Percentiles rank a stretch among this genome's conserved stretches.
These are phyloP conservation scores for Chymomyza caudatula DNA, from an alignment of 2,888 invertebrate species.

Conservation along the genomic window DNA sequence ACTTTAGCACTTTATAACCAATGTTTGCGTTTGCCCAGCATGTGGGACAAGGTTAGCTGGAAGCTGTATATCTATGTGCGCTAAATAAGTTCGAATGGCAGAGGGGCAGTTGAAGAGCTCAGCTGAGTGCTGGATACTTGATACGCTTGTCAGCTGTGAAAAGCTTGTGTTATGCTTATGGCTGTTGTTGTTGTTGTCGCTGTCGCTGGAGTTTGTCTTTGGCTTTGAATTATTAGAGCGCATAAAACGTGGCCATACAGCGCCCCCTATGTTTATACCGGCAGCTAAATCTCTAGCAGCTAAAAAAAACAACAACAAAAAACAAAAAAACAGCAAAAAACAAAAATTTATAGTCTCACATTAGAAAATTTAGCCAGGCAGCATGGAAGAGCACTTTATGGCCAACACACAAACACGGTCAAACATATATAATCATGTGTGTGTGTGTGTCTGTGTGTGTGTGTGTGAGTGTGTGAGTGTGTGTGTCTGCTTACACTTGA, in stretches of 20 bases:
- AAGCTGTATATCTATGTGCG: neutral
- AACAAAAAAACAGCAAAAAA: neutral
- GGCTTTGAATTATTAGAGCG: constrained; percentile 39
- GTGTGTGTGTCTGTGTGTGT: neutral
- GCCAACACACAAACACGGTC: neutral
- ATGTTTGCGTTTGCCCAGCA: constrained; percentile 25
- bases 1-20: constrained; percentile 41
- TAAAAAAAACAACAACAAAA: neutral
- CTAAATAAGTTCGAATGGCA: neutral
- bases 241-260: constrained; percentile 33
- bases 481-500: neutral
- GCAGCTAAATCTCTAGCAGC: neutral
- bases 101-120: neutral
- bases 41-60: neutral
- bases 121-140: neutral
- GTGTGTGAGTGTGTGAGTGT: neutral
- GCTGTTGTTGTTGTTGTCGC: neutral
- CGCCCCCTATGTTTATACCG: constrained; percentile 12
- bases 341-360: constrained; percentile 39
- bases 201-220: neutral
- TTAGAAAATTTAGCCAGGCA: constrained; percentile 32
- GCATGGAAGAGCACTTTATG: neutral
- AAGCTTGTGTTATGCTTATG: neutral
- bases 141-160: constrained; percentile 1
- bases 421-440: neutral